Conservation (phyloP, 2,113 vertebrate species). For the Picathartes gymnocephalus region DNA sequence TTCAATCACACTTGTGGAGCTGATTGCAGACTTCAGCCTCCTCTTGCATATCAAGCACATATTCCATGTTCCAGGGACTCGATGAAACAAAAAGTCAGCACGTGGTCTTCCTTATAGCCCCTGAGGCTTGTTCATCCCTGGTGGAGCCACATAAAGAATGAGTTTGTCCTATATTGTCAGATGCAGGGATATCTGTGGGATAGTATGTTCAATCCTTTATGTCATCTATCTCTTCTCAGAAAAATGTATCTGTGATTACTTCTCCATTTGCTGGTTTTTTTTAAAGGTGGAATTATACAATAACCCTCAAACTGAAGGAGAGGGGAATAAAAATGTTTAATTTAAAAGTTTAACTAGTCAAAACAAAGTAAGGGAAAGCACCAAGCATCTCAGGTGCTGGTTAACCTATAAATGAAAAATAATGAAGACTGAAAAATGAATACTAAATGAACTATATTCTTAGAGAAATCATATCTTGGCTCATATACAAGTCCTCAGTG, state of each 20-base stretch:
- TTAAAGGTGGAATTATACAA: neutral
- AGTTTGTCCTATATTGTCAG: constrained; percentile 15
- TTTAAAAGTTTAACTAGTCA: neutral
- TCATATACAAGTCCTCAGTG: neutral
- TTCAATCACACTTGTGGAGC: constrained; percentile 12
- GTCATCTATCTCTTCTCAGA: constrained; percentile 7
- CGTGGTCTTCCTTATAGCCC: neutral
- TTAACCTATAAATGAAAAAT: constrained; percentile 49
- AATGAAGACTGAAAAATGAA: constrained; percentile 4
- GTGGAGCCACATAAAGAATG: neutral
- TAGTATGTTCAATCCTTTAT: neutral
- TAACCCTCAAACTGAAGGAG: neutral
- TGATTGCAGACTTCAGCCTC: constrained; percentile 56
- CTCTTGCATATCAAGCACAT: constrained; percentile 44
- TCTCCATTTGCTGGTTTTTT: neutral
- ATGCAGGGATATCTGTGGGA: neutral
- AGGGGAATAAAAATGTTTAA: neutral
- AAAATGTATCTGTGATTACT: constrained; percentile 2
- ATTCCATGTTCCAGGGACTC: constrained; percentile 16
- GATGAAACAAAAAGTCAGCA: constrained; percentile 7
- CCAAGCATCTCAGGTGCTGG: constrained; percentile 22
- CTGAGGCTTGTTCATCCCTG: neutral
- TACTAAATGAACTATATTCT: constrained; percentile 38
- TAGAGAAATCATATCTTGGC: constrained; percentile 16
- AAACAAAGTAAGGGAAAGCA: constrained; percentile 7